Conservation (phyloP, 2,888 invertebrate species). For the Blastobasis lacticolella region DNA sequence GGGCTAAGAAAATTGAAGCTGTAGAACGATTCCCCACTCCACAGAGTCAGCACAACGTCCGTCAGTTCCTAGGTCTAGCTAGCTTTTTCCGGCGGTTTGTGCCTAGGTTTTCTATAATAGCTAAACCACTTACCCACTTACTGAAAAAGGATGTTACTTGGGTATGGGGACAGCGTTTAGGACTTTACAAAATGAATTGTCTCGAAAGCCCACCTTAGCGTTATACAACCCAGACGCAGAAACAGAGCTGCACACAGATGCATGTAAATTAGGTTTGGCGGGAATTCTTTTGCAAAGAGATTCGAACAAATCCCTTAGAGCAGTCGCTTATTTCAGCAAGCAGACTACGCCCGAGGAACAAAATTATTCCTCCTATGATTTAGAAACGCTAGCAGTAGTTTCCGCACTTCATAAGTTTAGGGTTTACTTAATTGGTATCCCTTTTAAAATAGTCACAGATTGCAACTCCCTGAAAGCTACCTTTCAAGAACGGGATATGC, state of each 20-base stretch:
- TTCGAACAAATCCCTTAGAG: neutral
- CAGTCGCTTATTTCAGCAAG: constrained; percentile 11
- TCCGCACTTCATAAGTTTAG: constrained; percentile 8
- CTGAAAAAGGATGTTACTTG: constrained; percentile 13
- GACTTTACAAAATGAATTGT: neutral
- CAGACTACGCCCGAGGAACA: constrained; percentile 9
- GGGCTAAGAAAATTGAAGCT: constrained; percentile 11
- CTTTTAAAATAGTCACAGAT: constrained; percentile 13
- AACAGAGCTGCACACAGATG: constrained; percentile 9
- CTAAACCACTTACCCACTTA: constrained; percentile 9
- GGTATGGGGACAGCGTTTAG: constrained; percentile 14
- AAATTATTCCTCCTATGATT: constrained; percentile 7
- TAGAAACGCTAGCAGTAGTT: constrained; percentile 14
- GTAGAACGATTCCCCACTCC: constrained; percentile 11
- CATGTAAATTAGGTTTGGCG: constrained; percentile 6
- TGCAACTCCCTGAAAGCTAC: constrained; percentile 13
- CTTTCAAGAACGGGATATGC: constrained; percentile 11
- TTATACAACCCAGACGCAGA: constrained; percentile 4
- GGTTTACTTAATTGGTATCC: constrained; percentile 9
- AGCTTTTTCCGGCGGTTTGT: constrained; percentile 16
- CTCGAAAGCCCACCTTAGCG: constrained; percentile 4
- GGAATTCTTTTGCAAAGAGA: constrained; percentile 8
- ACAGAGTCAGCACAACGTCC: constrained; percentile 6
- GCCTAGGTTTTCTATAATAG: constrained; percentile 9
- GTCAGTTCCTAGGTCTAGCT: constrained; percentile 15